These are phyloP conservation scores for Mimachlamys varia DNA, from an alignment of 2,888 invertebrate species.

Conservation along the genomic window DNA sequence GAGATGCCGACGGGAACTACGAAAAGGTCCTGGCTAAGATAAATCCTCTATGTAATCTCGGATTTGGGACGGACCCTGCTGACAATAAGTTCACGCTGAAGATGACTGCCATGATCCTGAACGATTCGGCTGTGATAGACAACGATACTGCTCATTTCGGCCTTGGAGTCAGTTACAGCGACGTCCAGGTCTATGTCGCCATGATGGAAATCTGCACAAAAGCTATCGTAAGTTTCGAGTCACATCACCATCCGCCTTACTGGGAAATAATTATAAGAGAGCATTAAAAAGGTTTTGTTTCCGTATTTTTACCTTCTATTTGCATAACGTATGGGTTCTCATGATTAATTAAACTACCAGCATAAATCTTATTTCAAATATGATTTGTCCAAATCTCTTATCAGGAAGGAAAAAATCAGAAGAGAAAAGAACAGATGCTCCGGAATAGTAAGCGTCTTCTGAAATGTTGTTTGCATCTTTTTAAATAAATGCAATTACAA, in stretches of 20 bases:
- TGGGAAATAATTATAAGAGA: no score
- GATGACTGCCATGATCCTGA: conserved; percentile 39
- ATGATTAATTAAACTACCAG: no score
- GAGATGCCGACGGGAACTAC: conserved; percentile 46
- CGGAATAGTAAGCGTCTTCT: no score
- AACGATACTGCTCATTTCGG: conserved; percentile 45
- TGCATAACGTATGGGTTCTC: no score
- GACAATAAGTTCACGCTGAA: conserved; percentile 44
- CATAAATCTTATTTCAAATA: no score
- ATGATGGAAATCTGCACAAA: conserved; percentile 43
- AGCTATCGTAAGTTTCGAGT: conserved; percentile 44
- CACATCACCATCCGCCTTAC: background rate
- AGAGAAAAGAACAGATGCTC: no score
- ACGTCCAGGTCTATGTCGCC: conserved; percentile 50
- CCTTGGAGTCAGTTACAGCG: conserved; percentile 48
- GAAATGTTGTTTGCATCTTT: no score
- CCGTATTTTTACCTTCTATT: no score
- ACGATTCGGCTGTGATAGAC: conserved; percentile 7
- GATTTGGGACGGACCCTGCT: conserved; percentile 36
- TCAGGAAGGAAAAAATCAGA: no score
- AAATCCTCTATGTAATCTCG: conserved; percentile 44
- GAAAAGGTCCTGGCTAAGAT: conserved; percentile 42
- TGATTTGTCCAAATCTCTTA: no score
- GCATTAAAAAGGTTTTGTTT: no score
- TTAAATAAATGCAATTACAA: no score